These are phyloP conservation scores for Dunckerocampus dactyliophorus DNA, from an alignment of 2,113 vertebrate species.

Conservation along the genomic window DNA sequence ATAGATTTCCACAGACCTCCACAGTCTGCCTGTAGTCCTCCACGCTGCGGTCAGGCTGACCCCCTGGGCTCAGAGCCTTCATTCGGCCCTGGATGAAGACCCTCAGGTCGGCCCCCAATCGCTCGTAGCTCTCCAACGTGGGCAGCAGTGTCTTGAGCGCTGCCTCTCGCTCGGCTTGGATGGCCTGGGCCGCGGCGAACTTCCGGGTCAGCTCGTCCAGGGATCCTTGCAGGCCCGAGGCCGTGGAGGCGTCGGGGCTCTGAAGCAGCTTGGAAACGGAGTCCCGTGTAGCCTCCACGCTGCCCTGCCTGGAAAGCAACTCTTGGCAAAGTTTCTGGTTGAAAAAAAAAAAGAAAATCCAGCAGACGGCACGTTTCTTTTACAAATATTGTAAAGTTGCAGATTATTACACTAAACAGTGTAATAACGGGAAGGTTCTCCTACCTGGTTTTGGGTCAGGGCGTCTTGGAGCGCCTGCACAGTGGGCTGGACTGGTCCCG, in stretches of 20 bases:
- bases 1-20: constrained; percentile 73
- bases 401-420: no score
- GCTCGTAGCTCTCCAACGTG: constrained; percentile 85
- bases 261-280: constrained; percentile 82
- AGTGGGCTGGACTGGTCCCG: constrained; percentile 71
- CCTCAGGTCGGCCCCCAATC: constrained; percentile 77
- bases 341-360: not conserved
- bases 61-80: constrained; percentile 76
- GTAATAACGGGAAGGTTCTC: not conserved
- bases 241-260: constrained; percentile 78
- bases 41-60: constrained; percentile 84
- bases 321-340: constrained; percentile 91
- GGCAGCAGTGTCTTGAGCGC: constrained; percentile 81
- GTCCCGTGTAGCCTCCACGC: constrained; percentile 85
- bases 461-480: constrained; percentile 83
- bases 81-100: constrained; percentile 79
- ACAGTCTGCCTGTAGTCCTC: constrained; percentile 85
- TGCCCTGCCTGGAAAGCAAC: constrained; percentile 86
- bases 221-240: constrained; percentile 78
- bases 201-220: constrained; percentile 74
- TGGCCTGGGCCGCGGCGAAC: constrained; percentile 75
- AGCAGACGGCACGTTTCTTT: not conserved
- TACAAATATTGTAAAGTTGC: no score
- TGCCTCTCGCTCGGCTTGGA: constrained; percentile 78
- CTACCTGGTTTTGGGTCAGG: constrained; percentile 82